Evolutionary conservation across 2,888 invertebrate genomes (phyloP).

Genomic region (Notocelia uddmanniana): DNA sequence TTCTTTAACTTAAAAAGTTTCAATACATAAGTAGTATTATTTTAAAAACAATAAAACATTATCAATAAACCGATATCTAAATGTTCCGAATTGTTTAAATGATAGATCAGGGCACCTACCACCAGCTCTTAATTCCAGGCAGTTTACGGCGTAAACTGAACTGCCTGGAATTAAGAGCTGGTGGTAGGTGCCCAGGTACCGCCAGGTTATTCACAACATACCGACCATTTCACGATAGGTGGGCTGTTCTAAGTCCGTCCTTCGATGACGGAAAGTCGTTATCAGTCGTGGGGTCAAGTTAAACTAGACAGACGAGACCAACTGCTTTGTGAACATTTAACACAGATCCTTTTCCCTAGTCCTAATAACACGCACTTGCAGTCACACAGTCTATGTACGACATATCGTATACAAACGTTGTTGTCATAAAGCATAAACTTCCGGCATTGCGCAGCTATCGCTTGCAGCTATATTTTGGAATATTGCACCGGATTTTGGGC

Average conservation of each 20-base stretch:
- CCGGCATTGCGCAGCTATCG: slow-evolving; percentile 61
- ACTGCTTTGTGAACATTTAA: not conserved
- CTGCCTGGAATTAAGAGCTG: too few relatives aligned
- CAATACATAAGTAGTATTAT: too few relatives aligned
- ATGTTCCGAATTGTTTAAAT: too few relatives aligned
- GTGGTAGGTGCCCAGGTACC: too few relatives aligned
- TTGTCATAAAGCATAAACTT: slow-evolving; percentile 65
- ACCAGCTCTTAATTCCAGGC: too few relatives aligned
- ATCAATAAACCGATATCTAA: too few relatives aligned
- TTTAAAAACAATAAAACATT: too few relatives aligned
- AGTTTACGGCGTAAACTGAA: too few relatives aligned
- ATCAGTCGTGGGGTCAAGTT: not conserved
- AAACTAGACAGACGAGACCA: not conserved
- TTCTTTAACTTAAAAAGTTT: too few relatives aligned
- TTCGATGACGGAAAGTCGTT: not conserved
- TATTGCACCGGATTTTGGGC: slow-evolving; percentile 65
- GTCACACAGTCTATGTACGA: slow-evolving; percentile 19
- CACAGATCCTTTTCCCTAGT: not conserved
- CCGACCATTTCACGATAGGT: not conserved
- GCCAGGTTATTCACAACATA: not conserved
- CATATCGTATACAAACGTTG: slow-evolving; percentile 55
- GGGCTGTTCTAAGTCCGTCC: not conserved
- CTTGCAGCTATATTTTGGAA: slow-evolving; percentile 60
- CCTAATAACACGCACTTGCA: slow-evolving; percentile 46
- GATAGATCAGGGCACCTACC: too few relatives aligned